Base-by-base conservation (phyloP, 2,888 invertebrate genomes). In the Sphecodes monilicornis region DNA sequence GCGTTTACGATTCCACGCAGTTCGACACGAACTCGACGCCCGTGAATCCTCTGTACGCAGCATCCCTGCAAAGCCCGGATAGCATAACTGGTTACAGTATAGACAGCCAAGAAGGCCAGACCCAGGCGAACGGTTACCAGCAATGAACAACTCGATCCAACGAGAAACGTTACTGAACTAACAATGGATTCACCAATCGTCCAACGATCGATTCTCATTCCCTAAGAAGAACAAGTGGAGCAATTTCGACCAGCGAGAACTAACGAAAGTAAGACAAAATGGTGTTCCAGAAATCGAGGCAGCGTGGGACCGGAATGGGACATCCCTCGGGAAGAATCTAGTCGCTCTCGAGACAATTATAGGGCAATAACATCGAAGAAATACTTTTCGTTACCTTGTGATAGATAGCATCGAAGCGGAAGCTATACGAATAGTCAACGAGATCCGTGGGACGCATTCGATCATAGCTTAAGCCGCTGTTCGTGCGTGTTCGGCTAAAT, bases 41-140 rank as follows among this genome's bases (percentile, higher is more conserved):
- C 1, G 96, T 96, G 95, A 96, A 97, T 92, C 97, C 96, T 0
- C 95, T 96, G 54, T 97, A 97, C 94, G 96, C 96, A 90, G 97
- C 97, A 26, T 97, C 97, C 0, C 95, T 97, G 16, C 97, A 97
- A 93, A 97, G 97, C 92, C 97, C 97, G 43, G 97, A 97, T 94
- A 97, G 97, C 79, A 96, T 97, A 94, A 96, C 96, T 50, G 96
- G 96, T 82, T 96, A 95, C 92, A 95, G 95, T 93, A 95, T 96
- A 92, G 94, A 95, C 91, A 94, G 94, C 90, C 92, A 91, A 91
- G 93, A 93, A 78, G 91, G 91, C 60, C 93, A 93, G 83, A 93
- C 91, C 80, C 94, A 94, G 82, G 87, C 91, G 82, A 94, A 94
- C 86, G 94, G 94, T 88, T 94, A 94, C 84, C 94, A 94, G 85